phyloP scores from a whole-genome alignment of 2,113 vertebrate species.

The Daubentonia madagascariensis region DNA sequence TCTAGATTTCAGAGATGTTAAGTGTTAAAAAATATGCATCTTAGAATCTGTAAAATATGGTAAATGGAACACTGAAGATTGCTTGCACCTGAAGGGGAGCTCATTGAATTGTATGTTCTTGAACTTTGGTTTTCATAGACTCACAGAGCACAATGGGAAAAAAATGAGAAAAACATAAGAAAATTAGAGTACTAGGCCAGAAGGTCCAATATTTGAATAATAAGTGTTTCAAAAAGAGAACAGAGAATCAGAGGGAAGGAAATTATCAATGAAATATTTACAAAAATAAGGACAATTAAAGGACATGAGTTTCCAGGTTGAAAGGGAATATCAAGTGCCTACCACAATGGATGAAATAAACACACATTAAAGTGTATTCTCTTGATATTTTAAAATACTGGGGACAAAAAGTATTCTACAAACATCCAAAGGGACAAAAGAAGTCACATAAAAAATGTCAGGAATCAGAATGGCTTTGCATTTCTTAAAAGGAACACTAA shows the following conservation, averaged over 20 bases:
- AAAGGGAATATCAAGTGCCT: not conserved
- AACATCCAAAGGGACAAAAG: not conserved
- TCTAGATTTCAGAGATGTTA: not conserved
- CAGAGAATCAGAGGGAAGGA: not conserved
- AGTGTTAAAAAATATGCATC: not conserved
- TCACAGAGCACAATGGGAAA: not conserved
- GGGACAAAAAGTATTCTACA: not conserved
- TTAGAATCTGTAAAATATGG: not conserved
- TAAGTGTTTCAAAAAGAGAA: not conserved
- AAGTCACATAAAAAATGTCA: not conserved
- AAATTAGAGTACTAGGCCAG: not conserved
- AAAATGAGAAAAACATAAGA: not conserved
- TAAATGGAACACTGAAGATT: not conserved
- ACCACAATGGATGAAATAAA: not conserved
- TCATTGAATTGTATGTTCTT: not conserved
- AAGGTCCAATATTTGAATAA: not conserved
- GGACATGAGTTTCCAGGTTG: not conserved
- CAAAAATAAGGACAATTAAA: not conserved
- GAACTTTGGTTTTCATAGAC: not conserved
- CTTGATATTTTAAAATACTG: not conserved
- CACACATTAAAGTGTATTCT: not conserved
- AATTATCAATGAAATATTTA: not conserved
- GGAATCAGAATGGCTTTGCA: not conserved
- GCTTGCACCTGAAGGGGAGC: not conserved
- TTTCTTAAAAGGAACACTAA: not conserved